A percentile compares a stretch with the other conserved stretches of the same genome.
Evolutionary conservation across 2,113 vertebrate species (phyloP).

Genomic region (Pyxicephalus adspersus): DNA sequence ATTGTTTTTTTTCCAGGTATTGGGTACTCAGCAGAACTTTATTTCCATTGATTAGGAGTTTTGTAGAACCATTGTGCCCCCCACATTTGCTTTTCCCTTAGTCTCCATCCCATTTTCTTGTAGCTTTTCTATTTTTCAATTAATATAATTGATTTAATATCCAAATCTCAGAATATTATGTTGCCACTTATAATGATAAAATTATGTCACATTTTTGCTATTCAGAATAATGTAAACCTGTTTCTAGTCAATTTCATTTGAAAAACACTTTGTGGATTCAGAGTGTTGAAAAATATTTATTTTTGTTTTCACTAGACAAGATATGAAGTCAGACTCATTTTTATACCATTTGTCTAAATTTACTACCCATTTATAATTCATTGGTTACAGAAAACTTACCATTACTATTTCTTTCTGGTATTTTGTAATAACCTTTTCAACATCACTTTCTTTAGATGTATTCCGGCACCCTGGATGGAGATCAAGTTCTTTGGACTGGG

Average conservation of each 20-base stretch:
- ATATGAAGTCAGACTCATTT: slow-evolving; percentile 2
- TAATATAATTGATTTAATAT: too few species aligned
- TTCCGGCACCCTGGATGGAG: slow-evolving; percentile 29
- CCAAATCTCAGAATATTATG: too few species aligned
- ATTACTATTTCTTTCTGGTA: slow-evolving; percentile 20
- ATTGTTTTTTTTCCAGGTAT: too few species aligned
- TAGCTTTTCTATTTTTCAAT: too few species aligned
- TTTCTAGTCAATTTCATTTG: not conserved
- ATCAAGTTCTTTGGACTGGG: slow-evolving; percentile 39
- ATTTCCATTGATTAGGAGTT: too few species aligned
- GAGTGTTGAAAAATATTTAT: not conserved
- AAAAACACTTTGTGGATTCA: not conserved
- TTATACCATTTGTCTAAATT: slow-evolving; percentile 7
- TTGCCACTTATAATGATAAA: too few species aligned
- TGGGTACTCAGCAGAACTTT: too few species aligned
- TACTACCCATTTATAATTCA: slow-evolving; percentile 1
- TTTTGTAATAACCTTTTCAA: not conserved
- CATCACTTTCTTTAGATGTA: not conserved
- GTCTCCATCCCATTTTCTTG: too few species aligned
- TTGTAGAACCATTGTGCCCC: too few species aligned
- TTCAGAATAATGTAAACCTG: too few species aligned
- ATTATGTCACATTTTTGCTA: too few species aligned
- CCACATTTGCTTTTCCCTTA: too few species aligned
- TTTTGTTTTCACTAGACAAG: not conserved
- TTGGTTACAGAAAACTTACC: slow-evolving; percentile 12